Conservation (phyloP, 2,888 invertebrate genomes). For the Trissoscelio sp. region DNA sequence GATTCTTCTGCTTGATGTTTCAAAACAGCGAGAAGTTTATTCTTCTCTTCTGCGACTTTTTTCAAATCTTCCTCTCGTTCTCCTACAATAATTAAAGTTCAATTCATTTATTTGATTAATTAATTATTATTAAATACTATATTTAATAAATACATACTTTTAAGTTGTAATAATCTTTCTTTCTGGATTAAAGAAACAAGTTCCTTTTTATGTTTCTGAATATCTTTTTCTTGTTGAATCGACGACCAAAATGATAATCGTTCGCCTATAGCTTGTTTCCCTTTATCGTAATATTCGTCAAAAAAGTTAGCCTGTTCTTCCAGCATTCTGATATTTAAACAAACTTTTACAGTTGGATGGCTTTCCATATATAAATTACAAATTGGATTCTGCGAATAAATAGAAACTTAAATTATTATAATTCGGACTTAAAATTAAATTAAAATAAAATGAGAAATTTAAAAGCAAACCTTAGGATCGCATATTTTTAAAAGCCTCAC, state of each 20-base stretch:
- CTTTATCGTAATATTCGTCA: conserved; percentile 84
- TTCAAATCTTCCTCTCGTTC: conserved; percentile 73
- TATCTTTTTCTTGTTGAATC: conserved; percentile 75
- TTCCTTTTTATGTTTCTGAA: conserved; percentile 75
- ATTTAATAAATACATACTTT: conserved; percentile 71
- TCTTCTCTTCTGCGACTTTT: conserved; percentile 74
- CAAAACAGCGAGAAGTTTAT: conserved; percentile 74
- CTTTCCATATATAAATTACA: conserved; percentile 84
- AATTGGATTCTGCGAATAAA: conserved; percentile 84
- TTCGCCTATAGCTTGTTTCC: conserved; percentile 79
- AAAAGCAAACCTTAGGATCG: conserved; percentile 88
- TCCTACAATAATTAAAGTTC: conserved; percentile 42
- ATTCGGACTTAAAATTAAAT: background rate
- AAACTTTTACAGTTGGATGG: conserved; percentile 85
- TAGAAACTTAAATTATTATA: background rate
- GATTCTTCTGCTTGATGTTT: conserved; percentile 78
- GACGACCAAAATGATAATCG: conserved; percentile 76
- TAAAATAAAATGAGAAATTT: conserved; percentile 6
- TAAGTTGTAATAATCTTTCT: conserved; percentile 74
- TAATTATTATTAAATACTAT: background rate
- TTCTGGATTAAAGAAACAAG: conserved; percentile 77
- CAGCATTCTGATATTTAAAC: conserved; percentile 84
- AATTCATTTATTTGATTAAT: background rate
- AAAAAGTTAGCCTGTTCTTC: conserved; percentile 84
- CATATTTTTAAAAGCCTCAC: conserved; percentile 89